phyloP scores from a whole-genome alignment of 2,113 vertebrate species.

The Ophthalmolycus amberensis region DNA sequence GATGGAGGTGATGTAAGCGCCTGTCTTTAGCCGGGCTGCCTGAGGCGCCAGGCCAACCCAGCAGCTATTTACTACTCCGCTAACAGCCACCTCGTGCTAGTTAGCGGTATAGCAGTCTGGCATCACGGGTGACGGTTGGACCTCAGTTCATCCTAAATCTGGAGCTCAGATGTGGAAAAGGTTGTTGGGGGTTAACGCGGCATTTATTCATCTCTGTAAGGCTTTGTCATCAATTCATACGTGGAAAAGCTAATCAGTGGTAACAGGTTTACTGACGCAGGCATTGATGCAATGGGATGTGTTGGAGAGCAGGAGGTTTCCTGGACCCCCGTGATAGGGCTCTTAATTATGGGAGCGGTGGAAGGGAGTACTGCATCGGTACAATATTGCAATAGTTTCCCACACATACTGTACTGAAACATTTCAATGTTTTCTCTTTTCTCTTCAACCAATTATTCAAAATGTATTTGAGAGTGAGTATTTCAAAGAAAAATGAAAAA shows the following conservation, averaged over 20 bases:
- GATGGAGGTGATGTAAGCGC: constrained; percentile 73
- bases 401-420: neutral
- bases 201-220: constrained; percentile 66
- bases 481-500: neutral
- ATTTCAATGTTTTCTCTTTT: too few species aligned
- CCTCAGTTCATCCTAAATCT: constrained; percentile 59
- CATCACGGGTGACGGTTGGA: constrained; percentile 53
- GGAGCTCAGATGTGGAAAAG: constrained; percentile 62
- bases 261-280: constrained; percentile 66
- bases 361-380: neutral
- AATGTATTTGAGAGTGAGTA: too few species aligned
- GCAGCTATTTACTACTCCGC: constrained; percentile 74
- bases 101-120: constrained; percentile 43
- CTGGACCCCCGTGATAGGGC: constrained; percentile 26
- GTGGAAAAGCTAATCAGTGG: constrained; percentile 43
- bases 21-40: constrained; percentile 71
- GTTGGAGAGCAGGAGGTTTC: constrained; percentile 48
- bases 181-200: constrained; percentile 44
- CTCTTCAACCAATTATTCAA: too few species aligned
- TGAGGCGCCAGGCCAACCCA: constrained; percentile 64
- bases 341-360: constrained; percentile 13
- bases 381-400: neutral
- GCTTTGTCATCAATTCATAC: constrained; percentile 36
- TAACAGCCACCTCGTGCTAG: constrained; percentile 38
- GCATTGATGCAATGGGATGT: constrained; percentile 58